Evolutionary conservation across 2,888 invertebrate species (phyloP).

Genomic region (Protula sp.): DNA sequence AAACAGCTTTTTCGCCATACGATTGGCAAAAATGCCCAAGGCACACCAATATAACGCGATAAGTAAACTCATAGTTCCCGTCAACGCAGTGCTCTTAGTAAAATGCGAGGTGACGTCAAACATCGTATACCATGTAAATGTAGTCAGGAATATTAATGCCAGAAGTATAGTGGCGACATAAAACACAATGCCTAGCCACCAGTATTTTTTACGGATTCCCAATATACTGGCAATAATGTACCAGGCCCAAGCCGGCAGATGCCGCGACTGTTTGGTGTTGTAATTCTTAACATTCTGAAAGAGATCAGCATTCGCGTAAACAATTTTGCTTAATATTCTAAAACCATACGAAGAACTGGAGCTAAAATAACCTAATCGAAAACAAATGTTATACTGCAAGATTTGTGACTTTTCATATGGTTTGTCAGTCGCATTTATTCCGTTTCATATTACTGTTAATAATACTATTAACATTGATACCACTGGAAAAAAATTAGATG

Average conservation of each 20-base stretch:
- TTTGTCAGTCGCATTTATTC: too few relatives aligned
- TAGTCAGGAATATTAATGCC: constrained; percentile 36
- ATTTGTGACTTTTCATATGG: too few relatives aligned
- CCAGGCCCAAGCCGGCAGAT: constrained; percentile 50
- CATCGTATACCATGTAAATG: constrained; percentile 39
- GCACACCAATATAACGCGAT: constrained; percentile 50
- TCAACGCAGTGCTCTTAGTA: constrained; percentile 44
- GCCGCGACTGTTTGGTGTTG: constrained; percentile 31
- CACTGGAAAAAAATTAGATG: too few relatives aligned
- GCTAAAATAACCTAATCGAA: too few relatives aligned
- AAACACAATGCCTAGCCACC: background rate
- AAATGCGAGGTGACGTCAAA: constrained; percentile 45
- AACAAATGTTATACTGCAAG: too few relatives aligned
- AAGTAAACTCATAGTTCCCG: constrained; percentile 45
- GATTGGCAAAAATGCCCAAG: constrained; percentile 53
- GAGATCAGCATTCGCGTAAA: too few relatives aligned
- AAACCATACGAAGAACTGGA: too few relatives aligned
- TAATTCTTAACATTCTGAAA: constrained; percentile 1
- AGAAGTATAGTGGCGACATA: constrained; percentile 29
- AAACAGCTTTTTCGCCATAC: constrained; percentile 51
- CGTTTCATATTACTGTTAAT: too few relatives aligned
- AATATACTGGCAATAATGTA: background rate
- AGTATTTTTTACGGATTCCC: background rate
- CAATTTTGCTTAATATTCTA: too few relatives aligned
- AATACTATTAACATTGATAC: too few relatives aligned